Conservation (phyloP, 2,797 vertebrate species). For the Sebastes hopkinsi region DNA sequence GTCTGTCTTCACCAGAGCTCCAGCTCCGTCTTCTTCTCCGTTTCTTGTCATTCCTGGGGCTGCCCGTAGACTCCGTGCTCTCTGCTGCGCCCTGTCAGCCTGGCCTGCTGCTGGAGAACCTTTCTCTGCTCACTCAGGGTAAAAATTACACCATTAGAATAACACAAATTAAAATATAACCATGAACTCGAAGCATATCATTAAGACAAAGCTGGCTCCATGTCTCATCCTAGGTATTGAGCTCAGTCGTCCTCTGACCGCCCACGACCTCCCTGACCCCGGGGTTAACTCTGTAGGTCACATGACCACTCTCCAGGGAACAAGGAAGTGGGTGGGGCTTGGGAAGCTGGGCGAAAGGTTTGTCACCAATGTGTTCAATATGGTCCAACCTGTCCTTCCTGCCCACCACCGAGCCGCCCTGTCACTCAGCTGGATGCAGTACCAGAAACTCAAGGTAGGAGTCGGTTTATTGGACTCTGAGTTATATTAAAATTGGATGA, state of each 20-base stretch:
- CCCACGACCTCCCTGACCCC: slow-evolving; percentile 61
- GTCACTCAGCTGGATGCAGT: slow-evolving; percentile 87
- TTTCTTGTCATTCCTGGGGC: slow-evolving; percentile 92
- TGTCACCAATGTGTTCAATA: slow-evolving; percentile 85
- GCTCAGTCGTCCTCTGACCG: slow-evolving; percentile 83
- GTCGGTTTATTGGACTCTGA: not conserved
- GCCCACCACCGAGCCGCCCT: slow-evolving; percentile 81
- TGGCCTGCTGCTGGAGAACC: slow-evolving; percentile 87
- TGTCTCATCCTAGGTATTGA: slow-evolving; percentile 48
- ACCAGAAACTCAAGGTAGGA: slow-evolving; percentile 92
- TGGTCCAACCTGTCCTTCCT: slow-evolving; percentile 82
- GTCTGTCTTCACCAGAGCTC: slow-evolving; percentile 81
- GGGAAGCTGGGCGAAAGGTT: slow-evolving; percentile 91
- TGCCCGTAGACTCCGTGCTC: slow-evolving; percentile 80
- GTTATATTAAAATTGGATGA: not conserved
- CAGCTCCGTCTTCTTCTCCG: slow-evolving; percentile 82
- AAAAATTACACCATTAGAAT: not conserved
- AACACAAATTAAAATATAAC: not conserved
- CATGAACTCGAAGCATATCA: not conserved
- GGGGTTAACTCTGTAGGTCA: slow-evolving; percentile 86
- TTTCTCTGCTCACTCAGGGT: slow-evolving; percentile 83
- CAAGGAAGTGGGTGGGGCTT: slow-evolving; percentile 80
- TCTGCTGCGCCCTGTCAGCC: slow-evolving; percentile 73
- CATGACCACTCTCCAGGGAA: slow-evolving; percentile 80
- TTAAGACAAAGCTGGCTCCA: not conserved